A percentile compares a stretch with the other conserved stretches of the same genome.
phyloP scores from a whole-genome alignment of 2,113 vertebrate species.

The Furnarius figulus region DNA sequence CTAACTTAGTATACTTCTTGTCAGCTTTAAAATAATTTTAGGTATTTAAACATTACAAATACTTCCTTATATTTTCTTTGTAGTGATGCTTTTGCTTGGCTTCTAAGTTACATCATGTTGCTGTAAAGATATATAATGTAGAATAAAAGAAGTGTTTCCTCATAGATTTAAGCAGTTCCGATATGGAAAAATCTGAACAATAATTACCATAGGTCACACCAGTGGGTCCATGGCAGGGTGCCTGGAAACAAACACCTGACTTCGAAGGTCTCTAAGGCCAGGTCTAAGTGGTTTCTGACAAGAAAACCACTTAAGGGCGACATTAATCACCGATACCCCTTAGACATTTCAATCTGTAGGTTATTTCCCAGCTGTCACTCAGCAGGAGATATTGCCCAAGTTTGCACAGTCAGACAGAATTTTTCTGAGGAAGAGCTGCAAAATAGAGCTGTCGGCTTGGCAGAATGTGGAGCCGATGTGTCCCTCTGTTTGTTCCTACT shows the following conservation, averaged over 20 bases:
- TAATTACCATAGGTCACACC: background rate
- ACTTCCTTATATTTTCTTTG: background rate
- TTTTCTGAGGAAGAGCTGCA: background rate
- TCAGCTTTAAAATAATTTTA: background rate
- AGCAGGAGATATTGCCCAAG: conserved; percentile 17
- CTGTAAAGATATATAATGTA: background rate
- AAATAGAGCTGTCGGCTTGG: conserved; percentile 10
- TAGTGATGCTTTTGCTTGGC: background rate
- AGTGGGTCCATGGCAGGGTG: background rate
- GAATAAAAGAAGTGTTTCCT: background rate
- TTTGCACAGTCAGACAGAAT: conserved; percentile 11
- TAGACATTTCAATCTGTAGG: conserved; percentile 34
- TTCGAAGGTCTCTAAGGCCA: background rate
- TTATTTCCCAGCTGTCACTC: conserved; percentile 57
- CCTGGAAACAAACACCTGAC: background rate
- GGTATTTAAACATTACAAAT: background rate
- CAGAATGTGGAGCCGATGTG: background rate
- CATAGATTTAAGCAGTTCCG: background rate
- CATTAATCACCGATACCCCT: conserved; percentile 22
- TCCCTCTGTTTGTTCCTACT: background rate
- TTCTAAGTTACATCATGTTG: background rate
- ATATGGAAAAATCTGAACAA: background rate
- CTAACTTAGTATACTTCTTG: background rate
- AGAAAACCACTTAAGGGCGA: background rate
- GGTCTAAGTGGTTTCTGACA: background rate